Evolutionary conservation across 2,113 vertebrate genomes (phyloP).

Genomic region (Strix uralensis): DNA sequence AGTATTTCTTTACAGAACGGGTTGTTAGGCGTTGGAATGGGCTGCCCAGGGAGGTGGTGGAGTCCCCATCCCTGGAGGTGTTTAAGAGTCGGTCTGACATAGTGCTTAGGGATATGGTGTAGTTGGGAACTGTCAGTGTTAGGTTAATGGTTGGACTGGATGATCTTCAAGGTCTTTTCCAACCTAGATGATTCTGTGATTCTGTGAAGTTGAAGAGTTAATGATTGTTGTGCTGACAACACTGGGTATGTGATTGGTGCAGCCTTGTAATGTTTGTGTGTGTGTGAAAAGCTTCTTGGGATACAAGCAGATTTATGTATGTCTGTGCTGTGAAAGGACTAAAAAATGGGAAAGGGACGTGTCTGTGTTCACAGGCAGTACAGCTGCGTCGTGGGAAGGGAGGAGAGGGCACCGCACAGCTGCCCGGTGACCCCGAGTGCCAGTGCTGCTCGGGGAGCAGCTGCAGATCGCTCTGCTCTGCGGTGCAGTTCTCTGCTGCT

Average conservation of each 20-base stretch:
- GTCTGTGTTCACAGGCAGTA: rapidly evolving
- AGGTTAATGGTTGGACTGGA: too few relatives aligned
- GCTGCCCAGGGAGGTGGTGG: too few relatives aligned
- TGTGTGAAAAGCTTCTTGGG: not conserved
- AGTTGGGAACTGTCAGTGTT: too few relatives aligned
- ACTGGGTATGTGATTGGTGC: not conserved
- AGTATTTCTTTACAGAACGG: too few relatives aligned
- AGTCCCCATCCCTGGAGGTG: too few relatives aligned
- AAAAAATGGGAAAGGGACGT: not conserved
- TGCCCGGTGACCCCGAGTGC: not conserved
- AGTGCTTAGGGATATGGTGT: too few relatives aligned
- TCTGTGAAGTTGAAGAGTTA: not conserved
- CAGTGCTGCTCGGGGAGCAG: not conserved
- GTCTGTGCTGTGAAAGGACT: not conserved
- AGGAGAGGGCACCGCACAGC: not conserved
- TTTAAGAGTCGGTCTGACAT: too few relatives aligned
- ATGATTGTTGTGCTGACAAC: not conserved
- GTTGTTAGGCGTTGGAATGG: too few relatives aligned
- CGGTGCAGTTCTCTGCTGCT: not conserved
- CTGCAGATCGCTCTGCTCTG: not conserved
- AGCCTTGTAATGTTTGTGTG: not conserved
- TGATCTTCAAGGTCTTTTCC: too few relatives aligned
- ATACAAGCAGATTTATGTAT: not conserved
- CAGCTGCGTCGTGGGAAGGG: not conserved
- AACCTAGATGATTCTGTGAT: too few relatives aligned